Percentiles rank a stretch among this genome's conserved stretches.
Conservation (phyloP, 2,888 invertebrate genomes). For the Apodemia mormo region DNA sequence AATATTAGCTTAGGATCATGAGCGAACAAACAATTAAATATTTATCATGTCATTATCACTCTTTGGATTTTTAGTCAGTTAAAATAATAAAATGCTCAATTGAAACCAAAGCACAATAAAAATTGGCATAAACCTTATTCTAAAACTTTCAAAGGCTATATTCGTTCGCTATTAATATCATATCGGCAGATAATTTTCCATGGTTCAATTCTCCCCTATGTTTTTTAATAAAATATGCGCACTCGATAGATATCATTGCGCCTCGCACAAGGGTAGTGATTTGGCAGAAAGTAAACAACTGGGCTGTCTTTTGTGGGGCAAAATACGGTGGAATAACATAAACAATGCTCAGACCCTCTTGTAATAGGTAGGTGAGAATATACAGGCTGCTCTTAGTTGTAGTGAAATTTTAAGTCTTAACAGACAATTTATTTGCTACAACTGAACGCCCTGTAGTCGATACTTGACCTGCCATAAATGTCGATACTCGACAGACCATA, state of each 20-base stretch:
- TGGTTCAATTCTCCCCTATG: slow-evolving; percentile 53
- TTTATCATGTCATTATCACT: background rate
- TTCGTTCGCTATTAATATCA: slow-evolving; percentile 24
- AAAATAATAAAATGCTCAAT: slow-evolving; percentile 50
- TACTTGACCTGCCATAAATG: no score
- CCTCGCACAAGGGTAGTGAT: slow-evolving; percentile 63
- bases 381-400: slow-evolving; percentile 51
- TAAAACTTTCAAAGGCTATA: slow-evolving; percentile 25
- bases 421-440: no score
- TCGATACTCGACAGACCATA: no score
- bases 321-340: slow-evolving; percentile 76
- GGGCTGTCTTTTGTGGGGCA: slow-evolving; percentile 65
- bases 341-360: slow-evolving; percentile 63
- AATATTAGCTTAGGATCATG: slow-evolving; percentile 52
- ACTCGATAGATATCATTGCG: slow-evolving; percentile 71
- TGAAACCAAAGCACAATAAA: slow-evolving; percentile 23
- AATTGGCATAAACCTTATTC: slow-evolving; percentile 16
- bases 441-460: no score
- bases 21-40: slow-evolving; percentile 20
- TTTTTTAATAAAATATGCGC: slow-evolving; percentile 75
- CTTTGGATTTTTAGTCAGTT: slow-evolving; percentile 27
- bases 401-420: no score
- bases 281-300: slow-evolving; percentile 77
- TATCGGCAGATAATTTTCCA: slow-evolving; percentile 30
- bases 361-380: slow-evolving; percentile 53